A percentile compares a stretch with the other conserved stretches of the same genome.
Evolutionary conservation across 2,113 vertebrate species (phyloP).

Genomic region (Tylochromis polylepis): DNA sequence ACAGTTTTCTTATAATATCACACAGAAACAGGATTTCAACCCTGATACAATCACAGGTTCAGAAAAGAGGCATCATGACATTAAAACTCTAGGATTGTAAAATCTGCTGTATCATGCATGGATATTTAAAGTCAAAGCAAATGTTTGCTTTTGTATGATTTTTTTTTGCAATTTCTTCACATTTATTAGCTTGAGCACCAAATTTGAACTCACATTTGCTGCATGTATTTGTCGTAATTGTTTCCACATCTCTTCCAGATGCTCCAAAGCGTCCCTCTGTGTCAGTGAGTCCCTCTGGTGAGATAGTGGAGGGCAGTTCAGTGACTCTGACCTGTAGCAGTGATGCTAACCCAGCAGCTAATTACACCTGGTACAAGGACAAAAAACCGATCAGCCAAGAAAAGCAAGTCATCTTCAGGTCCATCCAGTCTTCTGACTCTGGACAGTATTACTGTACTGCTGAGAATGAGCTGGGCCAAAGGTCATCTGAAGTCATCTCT

Average conservation of each 20-base stretch:
- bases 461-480: too few species aligned
- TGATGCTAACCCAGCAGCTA: neutral
- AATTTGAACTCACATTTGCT: neutral
- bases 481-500: too few species aligned
- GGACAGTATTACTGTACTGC: too few species aligned
- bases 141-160: too few species aligned
- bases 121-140: neutral
- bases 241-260: rapidly evolving
- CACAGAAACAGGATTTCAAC: neutral
- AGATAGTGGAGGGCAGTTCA: rapidly evolving
- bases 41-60: rapidly evolving
- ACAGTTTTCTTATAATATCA: rapidly evolving
- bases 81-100: neutral
- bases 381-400: too few species aligned
- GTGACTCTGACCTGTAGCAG: neutral
- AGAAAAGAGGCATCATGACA: neutral
- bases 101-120: rapidly evolving
- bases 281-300: neutral
- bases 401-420: neutral
- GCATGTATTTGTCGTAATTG: too few species aligned
- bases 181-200: rapidly evolving
- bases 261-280: rapidly evolving
- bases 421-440: too few species aligned
- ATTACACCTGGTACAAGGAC: too few species aligned
- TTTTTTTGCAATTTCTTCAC: too few species aligned